phyloP scores from a whole-genome alignment of 2,797 vertebrate genomes.

The Poecilia wingei region DNA sequence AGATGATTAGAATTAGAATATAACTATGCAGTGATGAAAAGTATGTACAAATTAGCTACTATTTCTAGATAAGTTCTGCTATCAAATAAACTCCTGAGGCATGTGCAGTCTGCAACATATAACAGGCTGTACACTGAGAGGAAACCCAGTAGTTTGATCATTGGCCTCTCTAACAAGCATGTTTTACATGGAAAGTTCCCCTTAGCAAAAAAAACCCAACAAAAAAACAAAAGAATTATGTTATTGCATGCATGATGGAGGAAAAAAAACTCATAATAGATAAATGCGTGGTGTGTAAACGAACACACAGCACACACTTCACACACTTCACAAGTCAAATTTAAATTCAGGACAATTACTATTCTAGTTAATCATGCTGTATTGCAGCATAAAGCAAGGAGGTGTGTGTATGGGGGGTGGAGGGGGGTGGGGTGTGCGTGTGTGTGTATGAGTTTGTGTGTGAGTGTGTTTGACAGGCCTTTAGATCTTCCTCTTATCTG shows the following conservation, averaged over 20 bases:
- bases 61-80: background rate
- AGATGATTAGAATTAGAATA: background rate
- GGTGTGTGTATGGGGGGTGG: too few relatives aligned
- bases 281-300: background rate
- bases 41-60: background rate
- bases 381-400: too few relatives aligned
- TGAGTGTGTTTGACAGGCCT: background rate
- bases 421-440: too few relatives aligned
- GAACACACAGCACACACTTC: background rate
- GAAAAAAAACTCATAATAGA: background rate
- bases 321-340: background rate
- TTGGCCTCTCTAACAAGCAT: background rate
- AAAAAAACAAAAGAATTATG: background rate
- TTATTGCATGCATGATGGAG: background rate
- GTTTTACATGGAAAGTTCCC: background rate
- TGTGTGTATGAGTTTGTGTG: too few relatives aligned
- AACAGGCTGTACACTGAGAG: background rate
- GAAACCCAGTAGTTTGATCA: background rate
- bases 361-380: background rate
- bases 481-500: background rate
- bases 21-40: constrained; percentile 1
- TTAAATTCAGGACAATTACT: background rate
- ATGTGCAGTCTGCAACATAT: background rate
- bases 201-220: background rate
- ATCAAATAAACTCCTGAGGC: background rate